phyloP scores from a whole-genome alignment of 2,888 invertebrate species.

The Hypomecis punctinalis region DNA sequence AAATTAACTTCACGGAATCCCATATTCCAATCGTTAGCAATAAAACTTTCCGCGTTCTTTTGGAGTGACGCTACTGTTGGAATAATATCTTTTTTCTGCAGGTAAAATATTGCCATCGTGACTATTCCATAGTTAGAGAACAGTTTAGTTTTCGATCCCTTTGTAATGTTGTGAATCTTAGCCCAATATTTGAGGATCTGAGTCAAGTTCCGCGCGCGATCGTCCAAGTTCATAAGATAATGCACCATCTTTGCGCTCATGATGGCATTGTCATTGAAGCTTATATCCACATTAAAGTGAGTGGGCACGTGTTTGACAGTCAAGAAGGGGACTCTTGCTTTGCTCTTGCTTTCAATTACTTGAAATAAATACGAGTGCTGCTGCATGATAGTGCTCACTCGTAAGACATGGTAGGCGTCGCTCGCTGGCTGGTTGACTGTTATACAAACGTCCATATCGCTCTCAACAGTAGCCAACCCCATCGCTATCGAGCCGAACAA shows the following conservation, averaged over 20 bases:
- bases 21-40: conserved; percentile 1
- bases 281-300: conserved; percentile 14
- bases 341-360: neutral
- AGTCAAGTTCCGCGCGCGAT: conserved; percentile 12
- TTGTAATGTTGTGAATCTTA: conserved; percentile 9
- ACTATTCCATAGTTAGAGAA: conserved; percentile 27
- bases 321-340: neutral
- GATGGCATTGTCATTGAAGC: conserved; percentile 15
- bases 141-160: neutral
- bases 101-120: conserved; percentile 43
- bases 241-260: conserved; percentile 8
- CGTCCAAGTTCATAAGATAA: conserved; percentile 18
- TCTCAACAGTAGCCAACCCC: conserved; percentile 18
- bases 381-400: neutral
- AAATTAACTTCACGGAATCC: neutral
- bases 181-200: conserved; percentile 27
- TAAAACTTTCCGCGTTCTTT: conserved; percentile 1
- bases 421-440: neutral
- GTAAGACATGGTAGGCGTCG: neutral
- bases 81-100: conserved; percentile 40
- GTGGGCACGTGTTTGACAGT: conserved; percentile 14
- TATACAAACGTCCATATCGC: conserved; percentile 24
- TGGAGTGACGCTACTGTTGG: conserved; percentile 33
- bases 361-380: neutral
- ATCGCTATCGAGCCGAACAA: conserved; percentile 24